Evolutionary conservation across 2,113 vertebrate species (phyloP).

Genomic region (Corapipo altera): DNA sequence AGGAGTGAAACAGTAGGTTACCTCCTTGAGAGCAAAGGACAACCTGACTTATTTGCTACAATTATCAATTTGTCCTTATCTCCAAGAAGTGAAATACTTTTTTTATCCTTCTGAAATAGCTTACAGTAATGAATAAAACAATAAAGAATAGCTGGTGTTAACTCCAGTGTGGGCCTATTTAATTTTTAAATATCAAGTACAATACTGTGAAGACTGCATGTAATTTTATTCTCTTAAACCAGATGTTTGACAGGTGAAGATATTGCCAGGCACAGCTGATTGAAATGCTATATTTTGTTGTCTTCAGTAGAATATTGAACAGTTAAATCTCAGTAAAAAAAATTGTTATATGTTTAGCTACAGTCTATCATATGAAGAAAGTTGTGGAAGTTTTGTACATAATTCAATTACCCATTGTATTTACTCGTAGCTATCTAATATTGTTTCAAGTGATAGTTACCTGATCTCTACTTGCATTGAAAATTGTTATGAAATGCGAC

Average conservation of each 20-base stretch:
- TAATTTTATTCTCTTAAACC: conserved; percentile 21
- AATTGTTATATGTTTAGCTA: background rate
- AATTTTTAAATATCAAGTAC: conserved; percentile 39
- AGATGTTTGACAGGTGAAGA: conserved; percentile 16
- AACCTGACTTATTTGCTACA: conserved; percentile 67
- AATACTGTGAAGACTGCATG: conserved; percentile 6
- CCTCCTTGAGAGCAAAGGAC: conserved; percentile 70
- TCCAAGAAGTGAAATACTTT: conserved; percentile 59
- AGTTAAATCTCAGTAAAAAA: conserved; percentile 18
- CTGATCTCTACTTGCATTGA: background rate
- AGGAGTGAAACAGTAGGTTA: conserved; percentile 71
- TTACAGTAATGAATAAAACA: conserved; percentile 53
- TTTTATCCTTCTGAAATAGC: conserved; percentile 48
- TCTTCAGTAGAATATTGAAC: conserved; percentile 23
- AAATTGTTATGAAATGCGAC: background rate
- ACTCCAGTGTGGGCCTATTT: background rate
- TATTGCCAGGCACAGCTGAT: background rate
- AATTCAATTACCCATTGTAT: background rate
- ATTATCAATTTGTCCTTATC: conserved; percentile 62
- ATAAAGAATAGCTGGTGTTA: conserved; percentile 30
- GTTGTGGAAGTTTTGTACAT: background rate
- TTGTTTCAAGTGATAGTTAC: background rate
- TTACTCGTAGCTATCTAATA: background rate
- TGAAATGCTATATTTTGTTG: conserved; percentile 19
- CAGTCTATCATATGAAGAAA: background rate